Percentiles rank a stretch among this genome's conserved stretches.
Evolutionary conservation across 1,140 invertebrate species (phyloP).

Genomic region (Dreissena rostriformis): DNA sequence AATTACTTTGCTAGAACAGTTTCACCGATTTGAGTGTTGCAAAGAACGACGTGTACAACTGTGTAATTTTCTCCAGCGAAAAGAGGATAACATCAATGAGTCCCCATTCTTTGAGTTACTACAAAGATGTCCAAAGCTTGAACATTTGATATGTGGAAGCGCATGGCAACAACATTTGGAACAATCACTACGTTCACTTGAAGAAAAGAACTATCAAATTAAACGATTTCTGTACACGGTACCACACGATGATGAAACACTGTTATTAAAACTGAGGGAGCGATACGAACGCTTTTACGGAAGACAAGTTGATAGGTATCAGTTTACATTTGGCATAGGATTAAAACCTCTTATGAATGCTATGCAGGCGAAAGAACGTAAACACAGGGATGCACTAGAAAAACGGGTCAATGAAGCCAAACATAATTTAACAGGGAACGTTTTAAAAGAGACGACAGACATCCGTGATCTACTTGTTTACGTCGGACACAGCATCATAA

Average conservation of each 20-base stretch:
- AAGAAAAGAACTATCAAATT: conserved; percentile 26
- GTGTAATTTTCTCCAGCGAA: not conserved
- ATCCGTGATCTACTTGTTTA: conserved; percentile 35
- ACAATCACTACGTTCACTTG: not conserved
- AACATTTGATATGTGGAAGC: not conserved
- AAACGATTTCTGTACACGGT: conserved; percentile 28
- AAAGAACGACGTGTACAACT: not conserved
- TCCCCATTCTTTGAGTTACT: not conserved
- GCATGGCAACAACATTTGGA: conserved; percentile 6
- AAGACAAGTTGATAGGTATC: conserved; percentile 4
- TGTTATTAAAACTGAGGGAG: conserved; percentile 31
- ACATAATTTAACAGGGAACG: not conserved
- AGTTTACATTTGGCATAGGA: conserved; percentile 37
- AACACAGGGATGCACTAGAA: conserved; percentile 9
- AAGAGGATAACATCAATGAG: not conserved
- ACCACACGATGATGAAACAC: conserved; percentile 8
- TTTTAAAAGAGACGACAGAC: not conserved
- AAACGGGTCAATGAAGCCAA: not conserved
- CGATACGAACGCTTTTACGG: conserved; percentile 48
- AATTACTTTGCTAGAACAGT: not conserved
- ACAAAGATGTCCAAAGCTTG: not conserved
- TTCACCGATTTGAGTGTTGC: not conserved
- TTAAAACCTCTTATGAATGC: conserved; percentile 42
- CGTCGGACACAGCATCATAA: conserved; percentile 36
- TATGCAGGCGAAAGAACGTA: not conserved